phyloP scores from a whole-genome alignment of 2,113 vertebrate species.

The Elephantulus edwardii region DNA sequence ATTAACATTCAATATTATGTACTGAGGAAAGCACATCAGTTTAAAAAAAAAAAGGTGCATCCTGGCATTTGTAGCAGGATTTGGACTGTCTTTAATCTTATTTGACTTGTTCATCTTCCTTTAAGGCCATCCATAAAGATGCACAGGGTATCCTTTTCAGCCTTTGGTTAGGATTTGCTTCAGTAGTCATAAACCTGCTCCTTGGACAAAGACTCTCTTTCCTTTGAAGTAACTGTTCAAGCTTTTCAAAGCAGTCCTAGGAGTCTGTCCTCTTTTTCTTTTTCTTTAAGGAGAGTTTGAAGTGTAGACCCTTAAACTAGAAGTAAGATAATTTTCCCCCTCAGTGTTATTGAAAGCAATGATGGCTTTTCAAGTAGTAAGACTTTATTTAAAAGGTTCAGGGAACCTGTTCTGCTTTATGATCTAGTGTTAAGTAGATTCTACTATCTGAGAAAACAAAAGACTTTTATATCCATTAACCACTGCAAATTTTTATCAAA shows the following conservation, averaged over 20 bases:
- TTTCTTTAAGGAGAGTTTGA: slow-evolving; percentile 76
- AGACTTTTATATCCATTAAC: slow-evolving; percentile 73
- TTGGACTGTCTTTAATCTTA: slow-evolving; percentile 83
- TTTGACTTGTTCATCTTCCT: slow-evolving; percentile 84
- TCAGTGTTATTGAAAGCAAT: slow-evolving; percentile 83
- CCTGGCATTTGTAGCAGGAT: slow-evolving; percentile 67
- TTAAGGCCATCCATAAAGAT: slow-evolving; percentile 83
- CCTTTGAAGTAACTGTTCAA: slow-evolving; percentile 85
- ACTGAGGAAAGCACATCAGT: slow-evolving; percentile 75
- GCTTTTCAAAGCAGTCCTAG: slow-evolving; percentile 84
- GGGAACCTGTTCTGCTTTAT: slow-evolving; percentile 83
- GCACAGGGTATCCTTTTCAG: slow-evolving; percentile 81
- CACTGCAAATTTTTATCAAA: slow-evolving; percentile 79
- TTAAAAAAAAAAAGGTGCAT: slow-evolving; percentile 44
- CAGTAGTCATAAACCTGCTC: slow-evolving; percentile 86
- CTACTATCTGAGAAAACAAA: slow-evolving; percentile 78
- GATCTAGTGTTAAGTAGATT: slow-evolving; percentile 79
- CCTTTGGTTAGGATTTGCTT: slow-evolving; percentile 83
- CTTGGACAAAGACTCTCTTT: slow-evolving; percentile 82
- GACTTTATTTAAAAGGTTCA: slow-evolving; percentile 83
- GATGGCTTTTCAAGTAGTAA: slow-evolving; percentile 82
- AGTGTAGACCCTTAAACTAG: slow-evolving; percentile 84
- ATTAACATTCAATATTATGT: neutral
- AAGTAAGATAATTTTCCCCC: slow-evolving; percentile 84
- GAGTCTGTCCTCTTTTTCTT: slow-evolving; percentile 73